A percentile compares a stretch with the other conserved stretches of the same genome.
Evolutionary conservation across 2,888 invertebrate species (phyloP).

Genomic region (Syrista parreyssii): DNA sequence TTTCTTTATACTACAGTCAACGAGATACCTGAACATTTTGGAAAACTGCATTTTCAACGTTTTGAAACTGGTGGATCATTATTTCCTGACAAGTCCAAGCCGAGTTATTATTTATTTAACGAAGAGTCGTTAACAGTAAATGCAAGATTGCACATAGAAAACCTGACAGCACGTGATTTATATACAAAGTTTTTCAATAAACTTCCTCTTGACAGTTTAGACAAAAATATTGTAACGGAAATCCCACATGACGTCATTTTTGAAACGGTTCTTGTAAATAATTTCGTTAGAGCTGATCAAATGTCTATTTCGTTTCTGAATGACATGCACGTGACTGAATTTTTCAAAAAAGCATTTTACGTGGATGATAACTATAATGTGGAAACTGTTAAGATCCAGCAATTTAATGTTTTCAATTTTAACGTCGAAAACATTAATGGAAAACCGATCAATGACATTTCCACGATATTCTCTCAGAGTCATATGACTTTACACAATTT

Average conservation of each 20-base stretch:
- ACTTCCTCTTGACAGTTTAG: constrained; percentile 31
- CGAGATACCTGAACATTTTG: constrained; percentile 34
- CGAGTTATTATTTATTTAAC: neutral
- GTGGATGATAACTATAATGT: constrained; percentile 23
- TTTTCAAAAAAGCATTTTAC: constrained; percentile 22
- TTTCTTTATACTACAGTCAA: constrained; percentile 44
- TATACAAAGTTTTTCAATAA: constrained; percentile 44
- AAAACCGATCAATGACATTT: constrained; percentile 25
- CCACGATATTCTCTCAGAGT: constrained; percentile 9
- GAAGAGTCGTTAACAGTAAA: constrained; percentile 27
- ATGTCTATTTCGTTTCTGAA: constrained; percentile 17
- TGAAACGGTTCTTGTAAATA: constrained; percentile 27
- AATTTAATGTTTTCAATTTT: constrained; percentile 20
- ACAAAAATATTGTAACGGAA: constrained; percentile 5
- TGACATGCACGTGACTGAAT: neutral
- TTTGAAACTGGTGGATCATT: constrained; percentile 35
- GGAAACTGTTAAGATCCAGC: constrained; percentile 11
- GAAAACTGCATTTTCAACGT: constrained; percentile 35
- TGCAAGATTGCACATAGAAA: constrained; percentile 27
- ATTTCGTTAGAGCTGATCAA: constrained; percentile 30
- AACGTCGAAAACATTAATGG: constrained; percentile 26
- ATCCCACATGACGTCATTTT: constrained; percentile 26
- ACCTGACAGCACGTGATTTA: constrained; percentile 36
- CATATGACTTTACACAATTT: constrained; percentile 22
- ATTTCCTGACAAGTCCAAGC: constrained; percentile 27